These are phyloP conservation scores for Dolichomitus sp. DNA, from an alignment of 2,888 invertebrate species.

Conservation along the genomic window DNA sequence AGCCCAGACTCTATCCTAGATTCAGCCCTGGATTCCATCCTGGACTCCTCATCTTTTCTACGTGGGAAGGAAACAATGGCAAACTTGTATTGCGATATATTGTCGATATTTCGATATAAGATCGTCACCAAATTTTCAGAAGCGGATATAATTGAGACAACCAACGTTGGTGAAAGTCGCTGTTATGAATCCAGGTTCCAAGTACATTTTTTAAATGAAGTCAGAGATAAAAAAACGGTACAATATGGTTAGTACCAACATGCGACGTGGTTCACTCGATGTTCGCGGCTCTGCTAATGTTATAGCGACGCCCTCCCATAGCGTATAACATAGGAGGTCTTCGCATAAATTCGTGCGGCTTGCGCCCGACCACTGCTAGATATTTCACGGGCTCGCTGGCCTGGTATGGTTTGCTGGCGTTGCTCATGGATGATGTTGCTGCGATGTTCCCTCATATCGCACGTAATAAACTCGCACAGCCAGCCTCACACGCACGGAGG, in stretches of 20 bases:
- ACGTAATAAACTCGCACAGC: conserved; percentile 53
- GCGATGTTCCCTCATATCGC: conserved; percentile 47
- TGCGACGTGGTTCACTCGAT: background rate
- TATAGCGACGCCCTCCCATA: conserved; percentile 10
- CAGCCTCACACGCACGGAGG: conserved; percentile 21
- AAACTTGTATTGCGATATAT: too few relatives aligned
- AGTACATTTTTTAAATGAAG: background rate
- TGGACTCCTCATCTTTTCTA: too few relatives aligned
- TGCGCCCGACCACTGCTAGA: conserved; percentile 9
- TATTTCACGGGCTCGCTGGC: conserved; percentile 46
- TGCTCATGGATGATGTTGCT: conserved; percentile 35
- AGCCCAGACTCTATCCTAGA: too few relatives aligned
- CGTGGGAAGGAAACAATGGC: too few relatives aligned
- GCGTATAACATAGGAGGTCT: conserved; percentile 5
- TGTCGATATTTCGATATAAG: too few relatives aligned
- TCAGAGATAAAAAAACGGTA: background rate
- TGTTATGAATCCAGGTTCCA: background rate
- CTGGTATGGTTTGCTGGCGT: conserved; percentile 13
- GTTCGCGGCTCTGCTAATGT: conserved; percentile 1
- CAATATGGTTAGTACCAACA: background rate
- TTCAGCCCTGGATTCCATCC: too few relatives aligned
- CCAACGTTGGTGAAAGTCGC: background rate
- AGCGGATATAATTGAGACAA: background rate
- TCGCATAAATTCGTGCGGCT: conserved; percentile 43
- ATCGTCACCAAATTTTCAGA: too few relatives aligned